Evolutionary conservation across 1,140 invertebrate genomes (phyloP).

Genomic region (Lasioglossum albipes): DNA sequence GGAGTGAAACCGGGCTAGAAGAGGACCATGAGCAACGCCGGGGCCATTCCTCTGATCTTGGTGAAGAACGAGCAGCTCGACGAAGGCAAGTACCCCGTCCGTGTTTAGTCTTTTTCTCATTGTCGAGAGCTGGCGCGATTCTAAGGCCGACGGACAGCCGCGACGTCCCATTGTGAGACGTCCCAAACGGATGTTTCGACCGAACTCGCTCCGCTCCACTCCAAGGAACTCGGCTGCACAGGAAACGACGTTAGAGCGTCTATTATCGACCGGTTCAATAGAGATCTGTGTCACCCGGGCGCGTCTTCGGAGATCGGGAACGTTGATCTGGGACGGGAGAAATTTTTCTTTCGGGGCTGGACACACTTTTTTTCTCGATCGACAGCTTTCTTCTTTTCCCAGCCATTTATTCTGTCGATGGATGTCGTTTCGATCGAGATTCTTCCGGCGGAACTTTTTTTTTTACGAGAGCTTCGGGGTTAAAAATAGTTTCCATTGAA

Average conservation of each 20-base stretch:
- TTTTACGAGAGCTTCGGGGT: no score
- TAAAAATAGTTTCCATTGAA: no score
- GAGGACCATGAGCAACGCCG: constrained; percentile 71
- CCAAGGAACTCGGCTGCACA: neutral
- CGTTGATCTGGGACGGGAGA: neutral
- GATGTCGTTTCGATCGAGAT: no score
- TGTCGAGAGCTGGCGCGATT: neutral
- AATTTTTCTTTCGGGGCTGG: neutral
- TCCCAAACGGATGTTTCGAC: constrained; percentile 1
- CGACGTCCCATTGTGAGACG: constrained; percentile 18
- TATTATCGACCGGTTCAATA: constrained; percentile 13
- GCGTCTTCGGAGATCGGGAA: neutral
- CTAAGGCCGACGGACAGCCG: neutral
- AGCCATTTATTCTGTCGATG: no score
- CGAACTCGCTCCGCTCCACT: neutral
- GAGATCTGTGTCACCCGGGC: constrained; percentile 6
- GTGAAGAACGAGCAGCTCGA: constrained; percentile 72
- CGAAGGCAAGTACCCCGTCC: constrained; percentile 70
- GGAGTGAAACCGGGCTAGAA: neutral
- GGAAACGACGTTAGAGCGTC: constrained; percentile 23
- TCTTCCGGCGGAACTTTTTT: no score
- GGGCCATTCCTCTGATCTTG: constrained; percentile 74
- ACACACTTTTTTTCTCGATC: no score
- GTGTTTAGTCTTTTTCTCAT: constrained; percentile 27
- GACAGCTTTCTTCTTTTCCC: no score